These are phyloP conservation scores for Drosophila bipectinata DNA, from an alignment of 1,140 invertebrate genomes.

Conservation along the genomic window DNA sequence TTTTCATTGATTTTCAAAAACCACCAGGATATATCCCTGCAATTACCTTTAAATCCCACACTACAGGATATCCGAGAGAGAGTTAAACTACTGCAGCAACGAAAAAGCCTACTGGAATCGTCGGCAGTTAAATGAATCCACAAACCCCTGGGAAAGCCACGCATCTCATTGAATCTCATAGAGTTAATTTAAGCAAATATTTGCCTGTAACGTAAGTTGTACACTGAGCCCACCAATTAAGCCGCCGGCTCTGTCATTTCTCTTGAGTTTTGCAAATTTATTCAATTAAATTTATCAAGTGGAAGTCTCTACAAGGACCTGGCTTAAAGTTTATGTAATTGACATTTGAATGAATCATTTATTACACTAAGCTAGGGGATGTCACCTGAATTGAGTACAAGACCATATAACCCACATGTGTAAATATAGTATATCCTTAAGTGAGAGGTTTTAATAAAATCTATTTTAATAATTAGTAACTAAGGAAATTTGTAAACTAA, in stretches of 20 bases:
- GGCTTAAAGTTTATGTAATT: slow-evolving; percentile 47
- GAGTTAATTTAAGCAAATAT: slow-evolving; percentile 53
- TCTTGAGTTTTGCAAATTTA: slow-evolving; percentile 39
- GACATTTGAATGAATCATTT: slow-evolving; percentile 48
- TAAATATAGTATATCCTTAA: background rate
- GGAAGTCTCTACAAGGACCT: slow-evolving; percentile 25
- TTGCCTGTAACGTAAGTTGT: slow-evolving; percentile 30
- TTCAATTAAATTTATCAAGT: slow-evolving; percentile 53
- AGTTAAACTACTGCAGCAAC: background rate
- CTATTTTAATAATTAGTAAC: background rate
- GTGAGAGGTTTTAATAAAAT: background rate
- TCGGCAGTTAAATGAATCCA: slow-evolving; percentile 16
- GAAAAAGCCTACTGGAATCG: slow-evolving; percentile 2
- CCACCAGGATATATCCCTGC: background rate
- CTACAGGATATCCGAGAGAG: slow-evolving; percentile 1
- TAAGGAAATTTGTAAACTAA: background rate
- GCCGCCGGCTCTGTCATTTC: slow-evolving; percentile 22
- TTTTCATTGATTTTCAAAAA: slow-evolving; percentile 10
- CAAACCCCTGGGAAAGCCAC: slow-evolving; percentile 5
- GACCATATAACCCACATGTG: background rate
- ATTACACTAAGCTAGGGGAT: slow-evolving; percentile 26
- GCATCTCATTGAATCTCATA: slow-evolving; percentile 11
- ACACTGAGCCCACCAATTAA: slow-evolving; percentile 24
- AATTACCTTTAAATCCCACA: slow-evolving; percentile 15
- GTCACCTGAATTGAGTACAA: slow-evolving; percentile 4